These are phyloP conservation scores for Eonycteris spelaea DNA, from an alignment of 2,113 vertebrate genomes.

Conservation along the genomic window DNA sequence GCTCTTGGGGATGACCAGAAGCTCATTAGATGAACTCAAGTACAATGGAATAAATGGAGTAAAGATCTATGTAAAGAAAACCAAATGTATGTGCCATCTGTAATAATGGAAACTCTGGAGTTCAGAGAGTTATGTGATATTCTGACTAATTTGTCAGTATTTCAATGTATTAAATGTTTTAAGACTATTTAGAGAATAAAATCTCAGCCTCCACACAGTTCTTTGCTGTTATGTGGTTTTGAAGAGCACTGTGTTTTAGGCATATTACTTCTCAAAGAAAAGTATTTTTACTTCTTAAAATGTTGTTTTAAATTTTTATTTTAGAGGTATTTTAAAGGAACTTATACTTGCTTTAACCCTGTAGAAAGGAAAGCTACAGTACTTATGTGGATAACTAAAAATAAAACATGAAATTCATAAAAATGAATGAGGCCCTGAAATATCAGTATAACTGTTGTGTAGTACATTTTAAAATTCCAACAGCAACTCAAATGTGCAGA, in stretches of 20 bases:
- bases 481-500: background rate
- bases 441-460: background rate
- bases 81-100: background rate
- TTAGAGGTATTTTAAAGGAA: background rate
- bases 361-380: background rate
- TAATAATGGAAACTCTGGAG: slow-evolving; percentile 26
- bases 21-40: background rate
- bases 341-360: background rate
- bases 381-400: background rate
- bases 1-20: background rate
- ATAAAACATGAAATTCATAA: slow-evolving; percentile 2
- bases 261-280: background rate
- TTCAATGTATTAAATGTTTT: background rate
- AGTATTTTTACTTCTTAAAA: background rate
- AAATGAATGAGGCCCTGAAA: slow-evolving; percentile 12
- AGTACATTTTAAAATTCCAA: background rate
- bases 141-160: background rate
- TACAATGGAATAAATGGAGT: slow-evolving; percentile 50
- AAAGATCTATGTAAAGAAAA: slow-evolving; percentile 27
- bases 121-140: background rate
- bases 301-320: slow-evolving; percentile 6
- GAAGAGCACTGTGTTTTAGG: background rate
- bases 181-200: slow-evolving; percentile 3
- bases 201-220: background rate
- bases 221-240: background rate